Base-by-base conservation (phyloP, 2,888 invertebrate genomes). In the Drosophila suboccidentalis region DNA sequence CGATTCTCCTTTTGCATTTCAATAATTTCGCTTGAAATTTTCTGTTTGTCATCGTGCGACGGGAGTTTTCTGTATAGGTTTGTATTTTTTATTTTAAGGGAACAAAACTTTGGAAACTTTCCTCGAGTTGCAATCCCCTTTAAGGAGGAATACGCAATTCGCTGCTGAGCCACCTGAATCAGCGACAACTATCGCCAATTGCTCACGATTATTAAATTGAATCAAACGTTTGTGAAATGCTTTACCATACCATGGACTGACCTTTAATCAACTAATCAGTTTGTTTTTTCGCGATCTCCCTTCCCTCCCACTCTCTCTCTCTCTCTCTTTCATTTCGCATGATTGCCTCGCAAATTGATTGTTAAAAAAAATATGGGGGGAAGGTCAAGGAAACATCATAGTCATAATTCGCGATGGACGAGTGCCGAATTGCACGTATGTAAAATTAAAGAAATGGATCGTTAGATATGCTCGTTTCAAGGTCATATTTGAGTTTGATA, bases 191-290 rank as follows among this genome's bases (percentile, higher is more conserved):
- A 58, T 39, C 41, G 19, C 62, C 55, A 69, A 67, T 77, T 74
- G 66, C 19, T 41, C 47, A 54, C 38, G 51, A 58, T 72, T 75
- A 61, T 70, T 78, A 65, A 66, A 74, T 70, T 75, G 57, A 75
- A 71, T 75, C 46, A 64, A 76, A 72, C 22, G 55, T 41, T 64
- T 75, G 49, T 72, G 58, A 54, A 67, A 51, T 73, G 47, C 36
- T 19, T 58, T 15, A 39, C n/a, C 26, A 29, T 44, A 13, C 26
- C 29, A 49, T 38, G 34, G 44, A 32, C 61, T 75, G 82, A 87
- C 82, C 78, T 78, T 84, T 83, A 77, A 73, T 83, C 83, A 71
- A 60, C 61, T 66, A 80, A 82, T 74, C 63, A 59, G 36, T 47
- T 62, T 59, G 53, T 60, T 53, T n/a, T 59, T 39, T 61, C 34